Evolutionary conservation across 2,797 vertebrate species (phyloP).

Genomic region (Pseudochirops cupreus): DNA sequence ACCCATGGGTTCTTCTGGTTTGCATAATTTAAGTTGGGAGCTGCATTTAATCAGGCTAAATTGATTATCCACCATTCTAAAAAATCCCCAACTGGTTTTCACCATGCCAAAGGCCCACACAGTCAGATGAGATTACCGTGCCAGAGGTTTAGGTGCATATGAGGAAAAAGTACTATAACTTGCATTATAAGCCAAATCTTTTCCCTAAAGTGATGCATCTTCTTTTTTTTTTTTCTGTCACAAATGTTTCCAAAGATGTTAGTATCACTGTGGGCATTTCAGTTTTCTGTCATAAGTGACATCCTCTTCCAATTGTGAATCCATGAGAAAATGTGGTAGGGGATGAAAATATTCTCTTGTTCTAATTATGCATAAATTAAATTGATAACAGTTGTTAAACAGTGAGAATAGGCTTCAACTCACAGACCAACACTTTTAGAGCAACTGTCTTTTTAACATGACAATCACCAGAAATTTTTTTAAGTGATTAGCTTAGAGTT

Average conservation of each 20-base stretch:
- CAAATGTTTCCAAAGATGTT: slow-evolving; percentile 5
- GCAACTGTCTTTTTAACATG: slow-evolving; percentile 13
- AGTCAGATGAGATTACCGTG: slow-evolving; percentile 66
- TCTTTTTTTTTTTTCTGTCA: slow-evolving; percentile 29
- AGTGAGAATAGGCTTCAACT: slow-evolving; percentile 28
- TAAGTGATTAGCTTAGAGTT: slow-evolving; percentile 9
- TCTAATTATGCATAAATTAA: slow-evolving; percentile 47
- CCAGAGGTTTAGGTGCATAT: slow-evolving; percentile 50
- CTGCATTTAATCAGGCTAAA: slow-evolving; percentile 80
- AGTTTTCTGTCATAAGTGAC: slow-evolving; percentile 55
- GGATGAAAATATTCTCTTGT: slow-evolving; percentile 36
- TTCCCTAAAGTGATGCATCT: slow-evolving; percentile 37
- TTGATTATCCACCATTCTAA: slow-evolving; percentile 76
- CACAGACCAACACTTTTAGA: not conserved
- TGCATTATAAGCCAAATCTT: slow-evolving; percentile 30
- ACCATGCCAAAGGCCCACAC: slow-evolving; percentile 55
- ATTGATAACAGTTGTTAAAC: slow-evolving; percentile 42
- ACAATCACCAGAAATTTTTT: slow-evolving; percentile 9
- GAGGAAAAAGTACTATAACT: slow-evolving; percentile 58
- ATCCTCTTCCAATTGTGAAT: slow-evolving; percentile 48
- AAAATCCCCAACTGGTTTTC: slow-evolving; percentile 58
- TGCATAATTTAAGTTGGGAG: slow-evolving; percentile 79
- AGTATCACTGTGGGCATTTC: slow-evolving; percentile 57
- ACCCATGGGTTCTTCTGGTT: slow-evolving; percentile 62
- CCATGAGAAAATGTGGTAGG: not conserved